Percentiles rank a stretch among this genome's conserved stretches.
These are phyloP conservation scores for Neuroscelio doddi DNA, from an alignment of 2,888 invertebrate genomes.

Conservation along the genomic window DNA sequence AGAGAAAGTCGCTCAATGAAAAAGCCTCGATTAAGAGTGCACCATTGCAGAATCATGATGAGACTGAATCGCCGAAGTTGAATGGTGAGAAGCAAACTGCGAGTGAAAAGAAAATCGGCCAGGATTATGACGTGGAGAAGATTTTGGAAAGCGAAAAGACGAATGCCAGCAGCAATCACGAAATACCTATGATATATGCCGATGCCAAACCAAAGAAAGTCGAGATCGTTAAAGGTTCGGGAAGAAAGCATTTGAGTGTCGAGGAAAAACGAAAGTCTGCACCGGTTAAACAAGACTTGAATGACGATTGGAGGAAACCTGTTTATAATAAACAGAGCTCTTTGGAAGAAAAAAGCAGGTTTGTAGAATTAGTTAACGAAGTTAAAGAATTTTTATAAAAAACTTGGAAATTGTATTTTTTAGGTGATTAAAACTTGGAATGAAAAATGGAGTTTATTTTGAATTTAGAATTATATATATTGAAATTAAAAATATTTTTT, in stretches of 20 bases:
- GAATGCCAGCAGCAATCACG: slow-evolving; percentile 36
- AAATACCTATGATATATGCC: slow-evolving; percentile 46
- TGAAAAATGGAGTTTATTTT: too few relatives aligned
- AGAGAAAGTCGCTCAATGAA: slow-evolving; percentile 44
- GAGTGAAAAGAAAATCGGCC: slow-evolving; percentile 31
- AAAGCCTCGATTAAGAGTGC: slow-evolving; percentile 37
- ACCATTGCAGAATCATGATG: slow-evolving; percentile 43
- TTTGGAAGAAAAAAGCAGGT: slow-evolving; percentile 58
- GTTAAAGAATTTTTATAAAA: too few relatives aligned
- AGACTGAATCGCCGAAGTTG: slow-evolving; percentile 27
- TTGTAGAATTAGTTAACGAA: too few relatives aligned
- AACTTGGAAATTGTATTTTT: too few relatives aligned
- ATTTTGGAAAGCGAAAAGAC: slow-evolving; percentile 37
- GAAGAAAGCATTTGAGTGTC: slow-evolving; percentile 50
- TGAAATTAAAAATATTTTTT: background rate
- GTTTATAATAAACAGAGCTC: slow-evolving; percentile 60
- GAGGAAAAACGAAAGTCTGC: slow-evolving; percentile 68
- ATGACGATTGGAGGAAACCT: slow-evolving; percentile 61
- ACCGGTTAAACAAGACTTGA: slow-evolving; percentile 57
- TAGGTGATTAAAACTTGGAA: too few relatives aligned
- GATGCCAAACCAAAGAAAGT: slow-evolving; percentile 57
- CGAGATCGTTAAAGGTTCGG: slow-evolving; percentile 49
- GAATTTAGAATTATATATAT: too few relatives aligned
- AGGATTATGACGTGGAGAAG: slow-evolving; percentile 38
- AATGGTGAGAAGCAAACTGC: slow-evolving; percentile 52